Evolutionary conservation across 2,888 invertebrate genomes (phyloP).

Genomic region (Crepidodera aurea): DNA sequence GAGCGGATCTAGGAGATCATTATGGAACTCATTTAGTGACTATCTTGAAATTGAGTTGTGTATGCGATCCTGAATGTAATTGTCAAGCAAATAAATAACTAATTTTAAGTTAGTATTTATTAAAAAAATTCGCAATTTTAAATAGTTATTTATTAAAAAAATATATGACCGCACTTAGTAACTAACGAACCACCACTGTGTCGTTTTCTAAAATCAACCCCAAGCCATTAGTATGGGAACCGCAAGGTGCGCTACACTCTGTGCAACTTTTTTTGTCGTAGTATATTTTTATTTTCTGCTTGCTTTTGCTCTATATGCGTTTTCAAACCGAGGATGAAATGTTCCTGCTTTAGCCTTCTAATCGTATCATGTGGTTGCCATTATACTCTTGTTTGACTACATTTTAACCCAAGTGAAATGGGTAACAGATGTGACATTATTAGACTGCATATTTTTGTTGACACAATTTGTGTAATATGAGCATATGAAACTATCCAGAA

Average conservation of each 20-base stretch:
- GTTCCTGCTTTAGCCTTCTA: no score
- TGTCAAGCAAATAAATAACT: no score
- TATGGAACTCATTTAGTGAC: no score
- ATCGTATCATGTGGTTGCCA: conserved; percentile 33
- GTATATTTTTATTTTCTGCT: conserved; percentile 26
- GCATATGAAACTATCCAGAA: not conserved
- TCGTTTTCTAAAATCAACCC: conserved; percentile 40
- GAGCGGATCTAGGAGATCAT: no score
- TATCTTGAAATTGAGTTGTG: no score
- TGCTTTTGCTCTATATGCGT: conserved; percentile 23
- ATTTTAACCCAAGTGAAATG: conserved; percentile 28
- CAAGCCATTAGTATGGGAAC: conserved; percentile 53
- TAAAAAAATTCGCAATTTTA: no score
- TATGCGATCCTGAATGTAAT: no score
- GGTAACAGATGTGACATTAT: conserved; percentile 31
- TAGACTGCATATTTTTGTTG: conserved; percentile 17
- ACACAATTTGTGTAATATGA: conserved; percentile 12
- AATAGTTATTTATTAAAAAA: no score
- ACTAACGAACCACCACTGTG: conserved; percentile 26
- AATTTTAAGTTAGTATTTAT: no score
- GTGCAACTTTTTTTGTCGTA: conserved; percentile 33
- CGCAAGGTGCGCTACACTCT: conserved; percentile 48
- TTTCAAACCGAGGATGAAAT: conserved; percentile 31
- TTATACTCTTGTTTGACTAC: conserved; percentile 34
- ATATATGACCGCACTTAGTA: no score